Conservation (phyloP, 35 echinoderm and acorn worm species). For the Apostichopus californicus region DNA sequence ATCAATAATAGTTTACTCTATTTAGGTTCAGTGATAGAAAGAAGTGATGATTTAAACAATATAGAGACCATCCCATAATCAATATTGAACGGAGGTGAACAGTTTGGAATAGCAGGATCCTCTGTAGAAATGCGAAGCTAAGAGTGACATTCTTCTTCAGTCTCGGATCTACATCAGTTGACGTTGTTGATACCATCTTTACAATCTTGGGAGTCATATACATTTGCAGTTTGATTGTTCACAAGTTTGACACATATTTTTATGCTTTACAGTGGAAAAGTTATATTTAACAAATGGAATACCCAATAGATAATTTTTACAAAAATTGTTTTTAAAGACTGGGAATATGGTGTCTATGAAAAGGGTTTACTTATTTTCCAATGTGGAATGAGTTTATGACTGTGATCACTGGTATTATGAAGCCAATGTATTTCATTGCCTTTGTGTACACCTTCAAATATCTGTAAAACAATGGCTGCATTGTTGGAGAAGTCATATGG, state of each 20-base stretch:
- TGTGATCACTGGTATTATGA: not conserved
- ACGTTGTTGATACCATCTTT: too few species aligned
- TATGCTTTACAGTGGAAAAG: too few species aligned
- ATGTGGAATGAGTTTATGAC: not conserved
- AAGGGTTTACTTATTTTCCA: not conserved
- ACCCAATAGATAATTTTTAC: too few species aligned
- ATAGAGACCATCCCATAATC: not conserved
- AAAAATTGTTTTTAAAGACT: too few species aligned
- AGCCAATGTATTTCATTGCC: not conserved
- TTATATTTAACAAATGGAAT: too few species aligned
- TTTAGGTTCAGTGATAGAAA: not conserved
- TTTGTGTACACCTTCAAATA: not conserved
- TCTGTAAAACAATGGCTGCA: not conserved
- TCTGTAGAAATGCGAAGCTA: too few species aligned
- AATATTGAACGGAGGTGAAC: not conserved
- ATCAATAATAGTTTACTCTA: not conserved
- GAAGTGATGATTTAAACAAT: not conserved
- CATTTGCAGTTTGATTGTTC: too few species aligned
- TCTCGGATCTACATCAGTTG: too few species aligned
- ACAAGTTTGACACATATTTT: too few species aligned
- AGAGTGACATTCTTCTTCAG: too few species aligned
- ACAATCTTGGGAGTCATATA: too few species aligned
- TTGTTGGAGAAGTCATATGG: constrained; percentile 13
- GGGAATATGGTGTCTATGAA: not conserved
- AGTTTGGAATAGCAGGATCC: too few species aligned